Conservation (phyloP, 1,140 invertebrate species). For the Epicauta chinensis region DNA sequence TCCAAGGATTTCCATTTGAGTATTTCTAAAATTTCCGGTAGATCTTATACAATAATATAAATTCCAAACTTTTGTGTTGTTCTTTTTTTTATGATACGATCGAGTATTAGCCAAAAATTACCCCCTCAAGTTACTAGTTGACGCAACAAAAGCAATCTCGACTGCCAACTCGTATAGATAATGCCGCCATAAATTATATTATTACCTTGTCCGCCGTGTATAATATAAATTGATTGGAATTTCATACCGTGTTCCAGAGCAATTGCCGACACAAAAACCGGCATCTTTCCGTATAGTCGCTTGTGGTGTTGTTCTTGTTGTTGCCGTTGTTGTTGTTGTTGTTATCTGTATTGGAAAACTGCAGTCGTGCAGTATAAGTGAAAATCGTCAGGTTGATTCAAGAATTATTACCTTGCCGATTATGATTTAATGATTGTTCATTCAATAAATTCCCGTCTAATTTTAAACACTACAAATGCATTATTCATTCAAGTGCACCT, state of each 20-base stretch:
- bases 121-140: slow-evolving; percentile 13
- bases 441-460: too few species aligned
- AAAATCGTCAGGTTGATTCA: too few species aligned
- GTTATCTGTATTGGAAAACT: too few species aligned
- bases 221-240: slow-evolving; percentile 45
- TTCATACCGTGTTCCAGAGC: slow-evolving; percentile 41
- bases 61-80: too few species aligned
- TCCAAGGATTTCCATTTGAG: background rate
- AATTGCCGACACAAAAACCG: slow-evolving; percentile 37
- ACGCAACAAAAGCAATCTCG: slow-evolving; percentile 34
- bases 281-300: slow-evolving; percentile 26
- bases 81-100: background rate
- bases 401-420: too few species aligned
- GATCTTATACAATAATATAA: too few species aligned
- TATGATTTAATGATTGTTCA: too few species aligned
- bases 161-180: slow-evolving; percentile 32
- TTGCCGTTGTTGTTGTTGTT: too few species aligned
- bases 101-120: slow-evolving; percentile 31
- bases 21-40: background rate
- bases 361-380: too few species aligned
- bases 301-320: too few species aligned
- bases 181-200: slow-evolving; percentile 44
- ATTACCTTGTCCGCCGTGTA: slow-evolving; percentile 43
- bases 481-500: too few species aligned
- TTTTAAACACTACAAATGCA: too few species aligned